Conservation (phyloP, 2,888 invertebrate genomes). For the Nymphalis polychloros region DNA sequence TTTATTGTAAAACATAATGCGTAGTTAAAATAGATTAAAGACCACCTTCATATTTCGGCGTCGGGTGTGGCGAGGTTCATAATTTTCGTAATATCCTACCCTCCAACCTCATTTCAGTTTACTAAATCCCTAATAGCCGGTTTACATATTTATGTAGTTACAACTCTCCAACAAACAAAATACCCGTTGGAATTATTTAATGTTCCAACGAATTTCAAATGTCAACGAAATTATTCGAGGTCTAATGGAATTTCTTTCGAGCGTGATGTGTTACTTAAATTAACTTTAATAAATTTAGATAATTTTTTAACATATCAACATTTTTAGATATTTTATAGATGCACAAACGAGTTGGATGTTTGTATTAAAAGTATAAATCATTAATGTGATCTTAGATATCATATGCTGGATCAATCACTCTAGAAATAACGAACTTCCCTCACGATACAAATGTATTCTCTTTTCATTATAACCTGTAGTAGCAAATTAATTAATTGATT, state of each 20-base stretch:
- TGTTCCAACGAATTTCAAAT: slow-evolving; percentile 11
- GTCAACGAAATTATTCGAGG: slow-evolving; percentile 6
- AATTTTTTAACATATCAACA: no score
- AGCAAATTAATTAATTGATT: no score
- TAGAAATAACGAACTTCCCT: no score
- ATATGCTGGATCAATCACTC: no score
- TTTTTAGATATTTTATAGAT: no score
- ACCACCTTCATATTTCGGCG: slow-evolving; percentile 30
- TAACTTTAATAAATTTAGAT: not conserved
- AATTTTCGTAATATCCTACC: slow-evolving; percentile 37
- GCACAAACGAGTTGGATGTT: no score
- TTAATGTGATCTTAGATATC: no score
- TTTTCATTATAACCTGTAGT: no score
- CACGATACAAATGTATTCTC: no score
- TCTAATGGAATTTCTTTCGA: slow-evolving; percentile 5
- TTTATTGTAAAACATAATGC: slow-evolving; percentile 30
- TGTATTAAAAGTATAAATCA: no score
- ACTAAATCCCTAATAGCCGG: slow-evolving; percentile 36
- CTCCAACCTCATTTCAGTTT: slow-evolving; percentile 36
- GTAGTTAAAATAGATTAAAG: slow-evolving; percentile 35
- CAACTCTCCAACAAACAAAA: slow-evolving; percentile 11
- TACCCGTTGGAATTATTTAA: slow-evolving; percentile 6
- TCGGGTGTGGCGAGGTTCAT: slow-evolving; percentile 37
- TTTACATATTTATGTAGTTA: slow-evolving; percentile 41
- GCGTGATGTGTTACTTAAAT: not conserved